Base-by-base conservation (phyloP, 2,888 invertebrate genomes). In the Corythucha ciliata region DNA sequence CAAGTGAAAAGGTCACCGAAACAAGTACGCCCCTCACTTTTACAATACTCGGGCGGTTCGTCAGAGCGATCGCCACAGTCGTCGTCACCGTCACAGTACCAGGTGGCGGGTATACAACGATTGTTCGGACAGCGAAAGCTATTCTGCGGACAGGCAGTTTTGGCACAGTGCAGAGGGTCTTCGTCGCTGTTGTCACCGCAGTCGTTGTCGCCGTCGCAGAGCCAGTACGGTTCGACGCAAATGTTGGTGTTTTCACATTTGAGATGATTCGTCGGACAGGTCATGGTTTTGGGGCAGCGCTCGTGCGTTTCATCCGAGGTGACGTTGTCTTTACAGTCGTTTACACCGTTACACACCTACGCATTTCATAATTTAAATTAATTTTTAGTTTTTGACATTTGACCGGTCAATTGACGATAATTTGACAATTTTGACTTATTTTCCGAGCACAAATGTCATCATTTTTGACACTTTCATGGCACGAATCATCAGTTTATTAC, bases 31-130 rank as follows among this genome's bases (percentile, higher is more conserved):
- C 88, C 89, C 67, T 92, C 91, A 5, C 88, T 87, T 64, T 87
- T 86, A 67, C 92, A 93, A 66, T 92, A 91, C 64, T 88, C 91
- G 62, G 88, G 85, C 0, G 92, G 92, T 67, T 93, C 92, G 64
- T 93, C 92, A 16, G 86, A 85, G 1, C 81, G 82, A 66, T 90
- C 91, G 1, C 88, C 83, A 63, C 91, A 92, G 65, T 92, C 91
- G 61, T 91, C 88, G 65, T 91, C 91, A 0, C 94, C 96, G 67
- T 97, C 94, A 67, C 97, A 98, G 64, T 96, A 88, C 89, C 91
- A 91, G 1, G 92, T 92, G 12, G 89, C 89, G 2, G 94, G 94
- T 53, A 96, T 90, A 66, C 94, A 96, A 10, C 92, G 76, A 64
- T 92, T 88, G 68, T 89, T 92, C 0, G 90, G 88, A 65, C 92